A percentile compares a stretch with the other conserved stretches of the same genome.
Evolutionary conservation across 2,113 vertebrate genomes (phyloP).

Genomic region (Leucopternis melanops): DNA sequence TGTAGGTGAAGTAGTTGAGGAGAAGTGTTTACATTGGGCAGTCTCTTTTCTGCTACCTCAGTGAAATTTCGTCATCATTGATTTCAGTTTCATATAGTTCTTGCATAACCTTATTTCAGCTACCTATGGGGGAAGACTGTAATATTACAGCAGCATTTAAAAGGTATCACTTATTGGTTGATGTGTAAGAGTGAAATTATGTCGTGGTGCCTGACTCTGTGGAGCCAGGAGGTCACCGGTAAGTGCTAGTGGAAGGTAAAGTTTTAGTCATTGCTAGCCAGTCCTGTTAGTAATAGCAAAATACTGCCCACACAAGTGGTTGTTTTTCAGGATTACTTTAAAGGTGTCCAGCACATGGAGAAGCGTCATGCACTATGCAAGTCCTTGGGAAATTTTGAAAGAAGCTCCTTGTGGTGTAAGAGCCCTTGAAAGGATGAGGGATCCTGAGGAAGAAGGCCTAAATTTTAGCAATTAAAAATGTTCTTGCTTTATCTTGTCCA

Average conservation of each 20-base stretch:
- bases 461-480: background rate
- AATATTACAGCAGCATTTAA: background rate
- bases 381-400: background rate
- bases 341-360: background rate
- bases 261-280: background rate
- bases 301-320: background rate
- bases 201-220: background rate
- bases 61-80: background rate
- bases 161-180: background rate
- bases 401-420: background rate
- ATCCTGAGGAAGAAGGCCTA: background rate
- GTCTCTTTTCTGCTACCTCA: background rate
- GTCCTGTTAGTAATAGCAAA: background rate
- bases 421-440: background rate
- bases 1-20: background rate
- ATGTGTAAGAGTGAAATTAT: background rate
- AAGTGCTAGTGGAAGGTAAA: background rate
- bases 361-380: background rate
- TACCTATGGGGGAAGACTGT: background rate
- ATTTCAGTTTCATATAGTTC: background rate
- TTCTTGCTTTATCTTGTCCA: background rate
- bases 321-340: background rate
- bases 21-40: background rate
- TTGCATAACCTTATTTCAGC: background rate
- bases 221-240: background rate